A percentile compares a stretch with the other conserved stretches of the same genome.
Conservation (phyloP, 2,113 vertebrate genomes). For the Crotalus viridis region DNA sequence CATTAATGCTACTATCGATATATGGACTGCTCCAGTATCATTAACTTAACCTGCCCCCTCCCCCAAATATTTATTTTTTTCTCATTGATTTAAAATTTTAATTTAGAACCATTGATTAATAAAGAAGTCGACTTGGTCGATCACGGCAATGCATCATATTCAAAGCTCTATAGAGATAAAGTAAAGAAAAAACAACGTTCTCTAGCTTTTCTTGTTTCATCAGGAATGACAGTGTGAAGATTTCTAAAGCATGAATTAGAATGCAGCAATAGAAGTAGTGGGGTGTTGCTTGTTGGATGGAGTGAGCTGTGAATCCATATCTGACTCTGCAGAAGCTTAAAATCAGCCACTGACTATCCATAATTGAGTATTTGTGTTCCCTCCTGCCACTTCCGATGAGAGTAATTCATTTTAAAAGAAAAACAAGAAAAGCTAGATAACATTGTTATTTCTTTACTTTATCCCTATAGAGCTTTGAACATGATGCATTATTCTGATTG, state of each 20-base stretch:
- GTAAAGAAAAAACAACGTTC: background rate
- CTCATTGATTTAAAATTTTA: background rate
- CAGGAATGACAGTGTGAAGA: background rate
- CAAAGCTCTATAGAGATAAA: background rate
- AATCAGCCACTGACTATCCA: background rate
- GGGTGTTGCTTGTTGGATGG: background rate
- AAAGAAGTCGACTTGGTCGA: background rate
- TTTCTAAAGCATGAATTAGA: background rate
- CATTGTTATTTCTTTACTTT: background rate
- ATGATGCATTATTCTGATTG: background rate
- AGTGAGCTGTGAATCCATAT: background rate
- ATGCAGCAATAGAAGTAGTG: background rate
- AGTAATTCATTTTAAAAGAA: background rate
- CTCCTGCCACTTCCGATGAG: background rate
- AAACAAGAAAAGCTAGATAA: background rate
- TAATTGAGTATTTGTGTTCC: background rate
- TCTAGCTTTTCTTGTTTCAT: background rate
- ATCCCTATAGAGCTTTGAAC: background rate
- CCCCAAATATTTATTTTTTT: background rate
- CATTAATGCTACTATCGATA: background rate
- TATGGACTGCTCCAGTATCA: background rate
- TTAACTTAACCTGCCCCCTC: background rate
- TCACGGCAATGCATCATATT: background rate
- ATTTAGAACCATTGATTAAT: rapidly evolving
- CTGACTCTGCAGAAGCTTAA: background rate